A percentile compares a stretch with the other conserved stretches of the same genome.
Conservation (phyloP, 2,113 vertebrate species). For the Ahaetulla prasina region DNA sequence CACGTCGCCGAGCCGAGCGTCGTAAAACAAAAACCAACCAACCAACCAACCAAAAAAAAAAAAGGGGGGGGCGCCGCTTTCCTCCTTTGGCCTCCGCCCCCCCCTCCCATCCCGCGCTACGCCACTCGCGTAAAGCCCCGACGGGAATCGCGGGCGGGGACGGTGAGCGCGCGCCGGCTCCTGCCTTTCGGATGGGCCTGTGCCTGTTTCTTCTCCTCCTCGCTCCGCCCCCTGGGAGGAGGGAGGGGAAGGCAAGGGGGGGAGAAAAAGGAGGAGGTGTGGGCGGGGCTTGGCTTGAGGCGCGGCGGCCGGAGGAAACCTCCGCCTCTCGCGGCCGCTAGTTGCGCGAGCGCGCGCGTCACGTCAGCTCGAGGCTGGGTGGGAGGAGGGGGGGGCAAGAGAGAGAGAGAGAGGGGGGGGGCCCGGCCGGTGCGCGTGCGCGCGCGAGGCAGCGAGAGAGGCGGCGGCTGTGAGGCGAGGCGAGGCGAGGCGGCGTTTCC, state of each 20-base stretch:
- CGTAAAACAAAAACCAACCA: neutral
- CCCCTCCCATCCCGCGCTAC: neutral
- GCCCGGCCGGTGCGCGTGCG: neutral
- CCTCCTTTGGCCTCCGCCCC: too few species aligned
- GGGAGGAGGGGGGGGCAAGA: too few species aligned
- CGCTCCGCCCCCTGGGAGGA: neutral
- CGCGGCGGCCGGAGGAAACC: neutral
- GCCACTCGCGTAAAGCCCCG: neutral
- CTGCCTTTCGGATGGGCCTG: neutral
- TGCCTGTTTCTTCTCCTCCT: neutral
- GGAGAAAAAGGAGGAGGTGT: neutral
- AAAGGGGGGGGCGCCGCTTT: neutral
- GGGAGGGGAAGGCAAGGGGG: rapidly evolving
- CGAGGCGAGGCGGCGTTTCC: neutral
- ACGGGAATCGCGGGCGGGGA: neutral
- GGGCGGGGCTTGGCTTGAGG: neutral
- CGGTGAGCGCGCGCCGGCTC: neutral
- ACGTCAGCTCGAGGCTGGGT: neutral
- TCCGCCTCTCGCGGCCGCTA: neutral
- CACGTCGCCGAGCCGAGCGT: neutral
- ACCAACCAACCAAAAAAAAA: too few species aligned
- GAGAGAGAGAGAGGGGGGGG: too few species aligned
- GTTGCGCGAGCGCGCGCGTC: neutral
- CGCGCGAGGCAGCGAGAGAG: neutral
- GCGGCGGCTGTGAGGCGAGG: neutral